Evolutionary conservation across 2,113 vertebrate genomes (phyloP).

Genomic region (Hippocampus comes): DNA sequence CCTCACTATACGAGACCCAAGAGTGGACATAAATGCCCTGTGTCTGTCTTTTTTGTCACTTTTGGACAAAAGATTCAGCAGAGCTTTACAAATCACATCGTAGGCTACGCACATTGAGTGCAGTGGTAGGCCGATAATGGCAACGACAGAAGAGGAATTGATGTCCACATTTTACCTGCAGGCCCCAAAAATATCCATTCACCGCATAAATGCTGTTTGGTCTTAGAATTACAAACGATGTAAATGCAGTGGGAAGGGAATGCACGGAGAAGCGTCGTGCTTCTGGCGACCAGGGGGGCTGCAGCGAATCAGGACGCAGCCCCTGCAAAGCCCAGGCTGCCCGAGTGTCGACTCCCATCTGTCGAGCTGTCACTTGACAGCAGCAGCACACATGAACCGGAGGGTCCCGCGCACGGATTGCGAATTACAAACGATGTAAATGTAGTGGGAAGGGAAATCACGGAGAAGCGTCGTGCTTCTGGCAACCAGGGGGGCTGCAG

Average conservation of each 20-base stretch:
- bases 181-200: neutral
- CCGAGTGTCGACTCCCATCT: conserved; percentile 56
- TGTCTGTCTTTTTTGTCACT: neutral
- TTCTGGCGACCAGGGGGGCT: neutral
- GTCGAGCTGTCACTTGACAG: conserved; percentile 64
- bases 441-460: neutral
- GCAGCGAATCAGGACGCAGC: conserved; percentile 55
- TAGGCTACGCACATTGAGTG: neutral
- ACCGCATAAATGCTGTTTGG: neutral
- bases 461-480: too few relatives aligned
- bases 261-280: too few relatives aligned
- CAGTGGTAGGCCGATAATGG: neutral
- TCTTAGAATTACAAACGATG: neutral
- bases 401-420: conserved; percentile 29
- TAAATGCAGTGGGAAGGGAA: neutral
- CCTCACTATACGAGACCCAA: neutral
- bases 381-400: conserved; percentile 48
- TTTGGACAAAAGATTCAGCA: neutral
- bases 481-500: conserved; percentile 19
- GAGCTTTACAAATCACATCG: neutral
- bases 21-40: neutral
- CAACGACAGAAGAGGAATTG: neutral
- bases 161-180: neutral
- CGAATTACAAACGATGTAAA: neutral
- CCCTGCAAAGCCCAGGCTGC: conserved; percentile 39